A percentile compares a stretch with the other conserved stretches of the same genome.
Conservation (phyloP, 2,888 invertebrate species). For the Agriotes lineatus region DNA sequence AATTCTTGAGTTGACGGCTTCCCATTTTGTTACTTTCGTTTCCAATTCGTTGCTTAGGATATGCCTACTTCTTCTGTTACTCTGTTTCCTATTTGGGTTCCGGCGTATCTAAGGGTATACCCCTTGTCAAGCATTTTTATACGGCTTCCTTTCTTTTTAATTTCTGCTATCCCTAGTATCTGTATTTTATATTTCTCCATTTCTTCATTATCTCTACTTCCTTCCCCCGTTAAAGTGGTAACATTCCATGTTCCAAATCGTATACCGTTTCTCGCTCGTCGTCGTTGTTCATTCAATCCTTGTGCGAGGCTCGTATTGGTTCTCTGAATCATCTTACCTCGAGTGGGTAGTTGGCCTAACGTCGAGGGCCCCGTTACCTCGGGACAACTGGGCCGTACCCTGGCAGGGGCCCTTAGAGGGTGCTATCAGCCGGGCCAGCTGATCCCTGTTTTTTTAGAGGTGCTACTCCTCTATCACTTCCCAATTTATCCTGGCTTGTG, state of each 20-base stretch:
- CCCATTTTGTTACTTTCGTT: not conserved
- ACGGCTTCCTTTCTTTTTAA: not conserved
- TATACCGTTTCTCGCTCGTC: not conserved
- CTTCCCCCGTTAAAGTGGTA: too few species aligned
- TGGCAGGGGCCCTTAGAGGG: slow-evolving; percentile 1
- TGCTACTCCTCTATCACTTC: not conserved
- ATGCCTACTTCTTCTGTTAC: too few species aligned
- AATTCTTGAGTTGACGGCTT: too few species aligned
- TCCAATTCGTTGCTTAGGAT: not conserved
- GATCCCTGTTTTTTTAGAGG: too few species aligned
- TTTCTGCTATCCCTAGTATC: not conserved
- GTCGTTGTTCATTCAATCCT: too few species aligned
- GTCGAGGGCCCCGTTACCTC: not conserved
- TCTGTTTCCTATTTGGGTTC: not conserved
- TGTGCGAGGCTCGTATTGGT: too few species aligned
- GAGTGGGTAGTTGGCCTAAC: too few species aligned
- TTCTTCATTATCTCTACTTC: too few species aligned
- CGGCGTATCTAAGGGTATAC: not conserved
- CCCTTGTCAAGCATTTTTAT: too few species aligned
- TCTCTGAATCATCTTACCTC: not conserved
- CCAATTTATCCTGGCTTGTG: not conserved
- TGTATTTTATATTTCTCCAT: too few species aligned
- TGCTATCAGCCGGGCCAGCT: not conserved
- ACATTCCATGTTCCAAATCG: not conserved
- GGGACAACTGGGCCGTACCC: not conserved